A percentile compares a stretch with the other conserved stretches of the same genome.
These are phyloP conservation scores for Argopecten irradians DNA, from an alignment of 1,140 invertebrate genomes.

Conservation along the genomic window DNA sequence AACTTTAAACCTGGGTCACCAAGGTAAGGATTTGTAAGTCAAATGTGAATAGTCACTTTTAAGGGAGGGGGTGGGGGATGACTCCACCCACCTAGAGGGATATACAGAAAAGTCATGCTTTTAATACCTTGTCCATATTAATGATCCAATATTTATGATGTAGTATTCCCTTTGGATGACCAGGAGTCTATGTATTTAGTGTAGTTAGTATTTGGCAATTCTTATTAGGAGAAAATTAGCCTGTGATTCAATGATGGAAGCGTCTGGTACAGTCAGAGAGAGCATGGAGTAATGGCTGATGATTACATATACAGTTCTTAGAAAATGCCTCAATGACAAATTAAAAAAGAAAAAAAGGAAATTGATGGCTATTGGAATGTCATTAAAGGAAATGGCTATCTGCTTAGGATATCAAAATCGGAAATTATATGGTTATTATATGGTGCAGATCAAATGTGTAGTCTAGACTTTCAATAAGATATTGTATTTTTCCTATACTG, in stretches of 20 bases:
- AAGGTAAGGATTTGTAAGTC: too few relatives aligned
- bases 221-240: background rate
- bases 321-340: background rate
- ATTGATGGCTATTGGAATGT: background rate
- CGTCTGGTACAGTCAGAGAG: background rate
- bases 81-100: too few relatives aligned
- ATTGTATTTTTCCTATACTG: background rate
- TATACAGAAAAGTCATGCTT: too few relatives aligned
- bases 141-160: too few relatives aligned
- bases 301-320: background rate
- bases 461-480: background rate
- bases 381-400: background rate
- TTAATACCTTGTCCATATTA: too few relatives aligned
- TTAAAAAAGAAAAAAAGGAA: background rate
- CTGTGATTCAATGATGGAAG: background rate
- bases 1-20: too few relatives aligned
- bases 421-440: background rate
- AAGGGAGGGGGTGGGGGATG: too few relatives aligned
- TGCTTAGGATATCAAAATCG: background rate
- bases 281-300: background rate
- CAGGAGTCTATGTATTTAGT: too few relatives aligned
- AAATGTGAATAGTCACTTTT: too few relatives aligned
- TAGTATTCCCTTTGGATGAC: too few relatives aligned
- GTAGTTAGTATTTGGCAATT: background rate
- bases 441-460: background rate